These are phyloP conservation scores for Ladona fulva DNA, from an alignment of 1,140 invertebrate species.

Conservation along the genomic window DNA sequence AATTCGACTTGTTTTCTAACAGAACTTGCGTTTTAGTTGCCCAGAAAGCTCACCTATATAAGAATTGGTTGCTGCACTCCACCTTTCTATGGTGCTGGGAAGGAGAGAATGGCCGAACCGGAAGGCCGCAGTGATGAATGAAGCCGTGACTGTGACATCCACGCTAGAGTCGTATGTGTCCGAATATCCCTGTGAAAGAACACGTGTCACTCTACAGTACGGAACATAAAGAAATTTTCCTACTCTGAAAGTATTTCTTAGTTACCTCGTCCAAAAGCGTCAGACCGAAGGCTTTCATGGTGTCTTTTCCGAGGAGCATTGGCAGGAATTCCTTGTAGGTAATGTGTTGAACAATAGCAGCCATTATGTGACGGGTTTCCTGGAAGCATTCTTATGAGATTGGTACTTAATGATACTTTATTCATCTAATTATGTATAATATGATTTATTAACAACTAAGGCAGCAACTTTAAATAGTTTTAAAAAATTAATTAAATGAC, in stretches of 20 bases:
- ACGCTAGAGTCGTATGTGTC: constrained; percentile 45
- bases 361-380: constrained; percentile 43
- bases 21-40: not conserved
- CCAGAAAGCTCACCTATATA: not conserved
- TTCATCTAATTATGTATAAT: too few relatives aligned
- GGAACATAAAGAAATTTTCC: too few relatives aligned
- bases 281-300: constrained; percentile 34
- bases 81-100: constrained; percentile 41
- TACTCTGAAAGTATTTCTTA: not conserved
- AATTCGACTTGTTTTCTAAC: not conserved
- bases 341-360: constrained; percentile 45
- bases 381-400: constrained; percentile 27
- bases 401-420: too few relatives aligned
- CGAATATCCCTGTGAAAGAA: constrained; percentile 38
- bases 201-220: too few relatives aligned
- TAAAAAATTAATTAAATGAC: too few relatives aligned
- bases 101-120: constrained; percentile 44
- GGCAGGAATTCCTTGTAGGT: constrained; percentile 49
- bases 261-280: constrained; percentile 26
- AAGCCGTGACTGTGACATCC: constrained; percentile 34
- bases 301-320: constrained; percentile 42
- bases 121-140: constrained; percentile 42
- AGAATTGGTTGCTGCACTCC: constrained; percentile 37
- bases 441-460: too few relatives aligned
- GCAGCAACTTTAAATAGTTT: too few relatives aligned